Conservation (phyloP, 2,797 vertebrate species). For the Coregonus suidteri region DNA sequence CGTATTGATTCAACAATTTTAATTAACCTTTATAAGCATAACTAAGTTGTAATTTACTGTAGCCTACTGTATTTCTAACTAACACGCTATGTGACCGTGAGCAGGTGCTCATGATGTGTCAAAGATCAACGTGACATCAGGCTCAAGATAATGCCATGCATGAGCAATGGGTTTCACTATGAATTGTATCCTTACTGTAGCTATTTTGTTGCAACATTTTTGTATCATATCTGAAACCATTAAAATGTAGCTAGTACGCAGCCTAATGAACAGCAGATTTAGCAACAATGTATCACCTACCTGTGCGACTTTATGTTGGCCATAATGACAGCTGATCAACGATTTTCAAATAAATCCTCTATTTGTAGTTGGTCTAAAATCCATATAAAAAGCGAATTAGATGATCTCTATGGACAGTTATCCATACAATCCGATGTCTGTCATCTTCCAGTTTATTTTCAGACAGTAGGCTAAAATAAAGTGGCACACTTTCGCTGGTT, state of each 20-base stretch:
- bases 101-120: constrained; percentile 24
- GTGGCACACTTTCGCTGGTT: neutral
- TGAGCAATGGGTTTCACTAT: neutral
- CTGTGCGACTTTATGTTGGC: constrained; percentile 76
- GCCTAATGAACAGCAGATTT: too few species aligned
- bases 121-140: constrained; percentile 17
- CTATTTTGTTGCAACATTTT: neutral
- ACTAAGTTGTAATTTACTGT: neutral
- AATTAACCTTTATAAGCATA: too few species aligned
- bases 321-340: constrained; percentile 61
- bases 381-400: constrained; percentile 47
- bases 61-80: neutral
- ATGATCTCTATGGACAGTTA: constrained; percentile 38
- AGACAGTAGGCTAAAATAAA: neutral
- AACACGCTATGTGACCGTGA: constrained; percentile 1
- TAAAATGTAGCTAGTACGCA: neutral
- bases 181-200: neutral
- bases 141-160: neutral
- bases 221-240: neutral
- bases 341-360: constrained; percentile 28
- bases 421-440: constrained; percentile 64
- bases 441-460: constrained; percentile 41
- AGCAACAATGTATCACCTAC: constrained; percentile 55
- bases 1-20: neutral
- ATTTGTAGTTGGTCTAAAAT: constrained; percentile 49